Conservation (phyloP, 1,140 invertebrate species). For the Lamellibrachia luymesi region DNA sequence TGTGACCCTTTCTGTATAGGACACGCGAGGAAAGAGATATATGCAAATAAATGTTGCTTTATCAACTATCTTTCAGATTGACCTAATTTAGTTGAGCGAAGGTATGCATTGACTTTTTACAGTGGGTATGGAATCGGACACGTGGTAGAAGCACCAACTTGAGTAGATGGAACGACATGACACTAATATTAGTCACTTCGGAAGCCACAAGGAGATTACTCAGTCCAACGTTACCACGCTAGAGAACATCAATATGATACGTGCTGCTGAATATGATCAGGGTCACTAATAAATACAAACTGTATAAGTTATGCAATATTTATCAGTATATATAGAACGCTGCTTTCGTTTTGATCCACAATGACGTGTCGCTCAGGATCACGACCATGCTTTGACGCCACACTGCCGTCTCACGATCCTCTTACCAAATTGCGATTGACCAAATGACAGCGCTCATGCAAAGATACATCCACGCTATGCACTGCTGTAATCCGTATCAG, state of each 20-base stretch:
- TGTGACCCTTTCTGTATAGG: background rate
- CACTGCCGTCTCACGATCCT: no score
- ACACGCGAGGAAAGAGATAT: background rate
- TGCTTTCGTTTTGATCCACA: no score
- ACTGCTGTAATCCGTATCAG: background rate
- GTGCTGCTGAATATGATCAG: background rate
- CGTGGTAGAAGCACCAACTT: background rate
- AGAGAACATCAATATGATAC: background rate
- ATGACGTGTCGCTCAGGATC: no score
- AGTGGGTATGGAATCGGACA: background rate
- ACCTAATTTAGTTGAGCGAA: background rate
- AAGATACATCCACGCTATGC: background rate
- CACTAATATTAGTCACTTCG: background rate
- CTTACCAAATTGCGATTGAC: background rate
- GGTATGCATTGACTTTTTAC: background rate
- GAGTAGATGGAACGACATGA: background rate
- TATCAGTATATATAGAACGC: background rate
- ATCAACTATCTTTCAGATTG: background rate
- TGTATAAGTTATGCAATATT: background rate
- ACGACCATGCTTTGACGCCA: no score
- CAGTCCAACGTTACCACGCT: background rate
- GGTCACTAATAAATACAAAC: background rate
- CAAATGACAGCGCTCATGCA: background rate
- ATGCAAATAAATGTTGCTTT: background rate
- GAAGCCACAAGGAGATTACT: background rate